phyloP scores from a whole-genome alignment of 92 coral and sea anemone species.

The Parazoanthus atlanticus region DNA sequence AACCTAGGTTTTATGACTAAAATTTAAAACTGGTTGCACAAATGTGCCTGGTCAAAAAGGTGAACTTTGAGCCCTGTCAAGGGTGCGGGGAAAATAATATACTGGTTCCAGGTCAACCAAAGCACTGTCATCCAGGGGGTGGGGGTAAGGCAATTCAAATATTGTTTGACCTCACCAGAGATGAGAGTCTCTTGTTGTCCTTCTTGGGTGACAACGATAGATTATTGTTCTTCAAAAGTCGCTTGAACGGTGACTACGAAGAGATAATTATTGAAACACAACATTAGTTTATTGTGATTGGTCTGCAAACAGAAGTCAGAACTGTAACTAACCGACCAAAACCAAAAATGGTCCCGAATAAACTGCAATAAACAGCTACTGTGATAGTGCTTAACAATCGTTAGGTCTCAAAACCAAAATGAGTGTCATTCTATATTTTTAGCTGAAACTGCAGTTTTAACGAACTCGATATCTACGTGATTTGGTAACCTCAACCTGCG shows the following conservation, averaged over 20 bases:
- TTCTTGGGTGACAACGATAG: constrained; percentile 88
- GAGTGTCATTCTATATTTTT: neutral
- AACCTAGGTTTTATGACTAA: too few relatives aligned
- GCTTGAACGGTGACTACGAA: constrained; percentile 88
- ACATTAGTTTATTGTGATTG: neutral
- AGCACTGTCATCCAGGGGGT: too few relatives aligned
- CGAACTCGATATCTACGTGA: too few relatives aligned
- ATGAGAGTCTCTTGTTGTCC: constrained; percentile 75
- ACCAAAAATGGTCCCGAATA: neutral
- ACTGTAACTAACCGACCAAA: neutral
- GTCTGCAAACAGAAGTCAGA: neutral
- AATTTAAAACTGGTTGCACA: too few relatives aligned
- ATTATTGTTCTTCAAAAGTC: constrained; percentile 88
- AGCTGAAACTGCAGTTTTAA: neutral
- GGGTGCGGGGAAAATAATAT: too few relatives aligned
- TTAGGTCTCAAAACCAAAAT: neutral
- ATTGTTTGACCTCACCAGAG: constrained; percentile 66
- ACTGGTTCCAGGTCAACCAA: too few relatives aligned
- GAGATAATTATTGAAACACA: neutral
- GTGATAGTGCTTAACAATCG: neutral
- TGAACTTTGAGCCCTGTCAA: too few relatives aligned
- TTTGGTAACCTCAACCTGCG: neutral
- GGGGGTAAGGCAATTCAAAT: too few relatives aligned
- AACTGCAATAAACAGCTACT: neutral
- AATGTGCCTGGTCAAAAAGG: too few relatives aligned